A percentile compares a stretch with the other conserved stretches of the same genome.
These are phyloP conservation scores for Drosophila seguyi DNA, from an alignment of 1,140 invertebrate genomes.

Conservation along the genomic window DNA sequence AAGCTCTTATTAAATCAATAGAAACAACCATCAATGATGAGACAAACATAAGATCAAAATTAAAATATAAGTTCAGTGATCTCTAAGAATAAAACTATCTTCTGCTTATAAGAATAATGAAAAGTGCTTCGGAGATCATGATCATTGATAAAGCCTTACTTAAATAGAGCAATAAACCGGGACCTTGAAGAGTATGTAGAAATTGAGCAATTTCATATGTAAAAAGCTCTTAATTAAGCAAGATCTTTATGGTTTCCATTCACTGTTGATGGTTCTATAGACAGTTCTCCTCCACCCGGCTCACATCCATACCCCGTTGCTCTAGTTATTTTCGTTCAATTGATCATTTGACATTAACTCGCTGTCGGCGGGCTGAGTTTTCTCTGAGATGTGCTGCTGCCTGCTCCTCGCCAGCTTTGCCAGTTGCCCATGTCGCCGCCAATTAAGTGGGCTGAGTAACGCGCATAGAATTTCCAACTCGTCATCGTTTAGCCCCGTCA, in stretches of 20 bases:
- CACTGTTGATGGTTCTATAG: conserved; percentile 41
- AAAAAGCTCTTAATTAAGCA: conserved; percentile 45
- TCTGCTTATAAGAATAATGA: background rate
- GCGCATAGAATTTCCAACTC: conserved; percentile 39
- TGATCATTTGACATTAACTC: conserved; percentile 79
- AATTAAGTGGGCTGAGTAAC: conserved; percentile 59
- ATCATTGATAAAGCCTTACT: conserved; percentile 5
- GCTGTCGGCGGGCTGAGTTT: conserved; percentile 44
- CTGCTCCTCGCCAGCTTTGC: conserved; percentile 54
- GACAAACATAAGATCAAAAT: background rate
- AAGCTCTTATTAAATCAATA: background rate
- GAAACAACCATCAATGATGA: background rate
- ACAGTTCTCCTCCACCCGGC: conserved; percentile 5
- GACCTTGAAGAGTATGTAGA: conserved; percentile 1
- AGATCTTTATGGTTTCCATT: conserved; percentile 44
- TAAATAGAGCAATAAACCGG: conserved; percentile 15
- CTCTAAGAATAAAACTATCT: no score
- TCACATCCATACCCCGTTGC: conserved; percentile 33
- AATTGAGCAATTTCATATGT: conserved; percentile 24
- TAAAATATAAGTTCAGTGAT: background rate
- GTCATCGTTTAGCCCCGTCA: conserved; percentile 43
- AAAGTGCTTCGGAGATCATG: background rate
- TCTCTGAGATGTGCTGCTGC: conserved; percentile 21
- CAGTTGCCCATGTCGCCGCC: conserved; percentile 49
- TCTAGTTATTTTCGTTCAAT: conserved; percentile 71